A percentile compares a stretch with the other conserved stretches of the same genome.
Conservation (phyloP, 2,797 vertebrate genomes). For the Pangasius krempfi region DNA sequence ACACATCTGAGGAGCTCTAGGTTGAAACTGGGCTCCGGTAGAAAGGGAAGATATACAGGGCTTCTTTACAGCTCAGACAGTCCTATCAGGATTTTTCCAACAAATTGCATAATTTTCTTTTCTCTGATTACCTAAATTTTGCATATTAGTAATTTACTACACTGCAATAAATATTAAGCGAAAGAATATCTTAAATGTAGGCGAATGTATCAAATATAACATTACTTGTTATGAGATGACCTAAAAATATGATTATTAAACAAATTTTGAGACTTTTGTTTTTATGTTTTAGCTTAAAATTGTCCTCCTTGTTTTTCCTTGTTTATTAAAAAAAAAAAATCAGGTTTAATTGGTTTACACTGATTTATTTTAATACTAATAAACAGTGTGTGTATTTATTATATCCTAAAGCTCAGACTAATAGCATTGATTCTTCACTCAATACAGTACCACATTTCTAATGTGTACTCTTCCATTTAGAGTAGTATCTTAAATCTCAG, state of each 20-base stretch:
- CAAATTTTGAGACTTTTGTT: background rate
- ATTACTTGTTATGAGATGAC: background rate
- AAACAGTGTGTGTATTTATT: background rate
- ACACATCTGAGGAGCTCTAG: background rate
- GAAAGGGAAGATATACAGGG: background rate
- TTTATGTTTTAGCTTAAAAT: background rate
- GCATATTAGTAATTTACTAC: background rate
- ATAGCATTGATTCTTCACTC: background rate
- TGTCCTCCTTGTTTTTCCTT: background rate
- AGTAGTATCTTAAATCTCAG: background rate
- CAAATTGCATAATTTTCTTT: background rate
- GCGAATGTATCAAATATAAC: background rate
- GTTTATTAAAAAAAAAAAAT: background rate
- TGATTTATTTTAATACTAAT: background rate
- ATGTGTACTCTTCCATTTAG: background rate
- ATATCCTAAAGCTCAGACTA: constrained; percentile 6
- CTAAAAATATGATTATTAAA: background rate
- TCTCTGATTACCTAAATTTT: background rate
- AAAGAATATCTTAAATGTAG: background rate
- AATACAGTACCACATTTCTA: background rate
- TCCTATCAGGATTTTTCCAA: background rate
- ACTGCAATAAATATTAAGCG: background rate
- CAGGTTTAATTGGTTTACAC: background rate
- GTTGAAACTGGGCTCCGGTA: background rate
- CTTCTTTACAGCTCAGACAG: background rate